Evolutionary conservation across 2,888 invertebrate genomes (phyloP).

Genomic region (Leptinotarsa juncta): DNA sequence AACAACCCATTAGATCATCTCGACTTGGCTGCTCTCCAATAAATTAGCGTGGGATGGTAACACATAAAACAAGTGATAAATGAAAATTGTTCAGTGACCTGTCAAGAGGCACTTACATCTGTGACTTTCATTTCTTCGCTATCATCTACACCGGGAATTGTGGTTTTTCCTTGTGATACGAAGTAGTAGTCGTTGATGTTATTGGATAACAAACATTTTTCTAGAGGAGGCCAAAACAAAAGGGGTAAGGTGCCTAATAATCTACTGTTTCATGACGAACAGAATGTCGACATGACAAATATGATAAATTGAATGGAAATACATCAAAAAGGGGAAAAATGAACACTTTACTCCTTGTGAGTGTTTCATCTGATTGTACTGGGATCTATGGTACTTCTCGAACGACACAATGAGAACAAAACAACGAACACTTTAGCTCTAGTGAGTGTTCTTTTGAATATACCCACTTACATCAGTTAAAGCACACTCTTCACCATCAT

Average conservation of each 20-base stretch:
- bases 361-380: too few species aligned
- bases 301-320: neutral
- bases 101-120: constrained; percentile 78
- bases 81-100: constrained; percentile 32
- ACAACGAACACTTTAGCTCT: constrained; percentile 34
- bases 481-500: constrained; percentile 93
- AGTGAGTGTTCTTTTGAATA: constrained; percentile 30
- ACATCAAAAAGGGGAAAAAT: too few species aligned
- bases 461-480: constrained; percentile 86
- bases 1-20: too few species aligned
- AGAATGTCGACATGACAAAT: neutral
- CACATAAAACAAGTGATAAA: constrained; percentile 19
- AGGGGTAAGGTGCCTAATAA: neutral
- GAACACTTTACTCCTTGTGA: too few species aligned
- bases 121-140: constrained; percentile 90
- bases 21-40: neutral
- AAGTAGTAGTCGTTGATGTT: constrained; percentile 94
- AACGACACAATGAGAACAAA: constrained; percentile 14
- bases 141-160: constrained; percentile 96
- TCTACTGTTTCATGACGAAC: constrained; percentile 1
- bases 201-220: constrained; percentile 83
- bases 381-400: too few species aligned
- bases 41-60: neutral
- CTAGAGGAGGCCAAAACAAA: constrained; percentile 65
- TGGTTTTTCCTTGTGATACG: constrained; percentile 97